These are phyloP conservation scores for Heteromyza rotundicornis DNA, from an alignment of 2,888 invertebrate genomes.

Conservation along the genomic window DNA sequence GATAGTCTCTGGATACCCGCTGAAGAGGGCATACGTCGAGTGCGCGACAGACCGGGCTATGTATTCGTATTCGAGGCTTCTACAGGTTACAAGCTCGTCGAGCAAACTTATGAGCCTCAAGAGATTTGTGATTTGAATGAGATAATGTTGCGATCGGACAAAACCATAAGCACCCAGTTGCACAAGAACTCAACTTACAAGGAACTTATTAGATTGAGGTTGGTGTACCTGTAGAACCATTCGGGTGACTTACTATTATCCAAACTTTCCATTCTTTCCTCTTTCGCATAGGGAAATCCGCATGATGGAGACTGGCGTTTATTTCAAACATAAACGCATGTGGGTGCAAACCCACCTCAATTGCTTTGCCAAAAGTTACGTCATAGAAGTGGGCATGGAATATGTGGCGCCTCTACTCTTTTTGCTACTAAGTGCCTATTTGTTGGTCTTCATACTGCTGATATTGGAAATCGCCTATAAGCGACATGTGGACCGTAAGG, in stretches of 20 bases:
- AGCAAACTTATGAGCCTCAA: slow-evolving; percentile 48
- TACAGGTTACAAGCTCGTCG: slow-evolving; percentile 44
- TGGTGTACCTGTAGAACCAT: not conserved
- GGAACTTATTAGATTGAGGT: slow-evolving; percentile 38
- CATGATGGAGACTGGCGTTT: slow-evolving; percentile 52
- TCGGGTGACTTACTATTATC: no score
- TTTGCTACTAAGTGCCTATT: slow-evolving; percentile 45
- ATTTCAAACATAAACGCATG: slow-evolving; percentile 45
- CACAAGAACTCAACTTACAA: slow-evolving; percentile 51
- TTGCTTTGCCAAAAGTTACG: slow-evolving; percentile 48
- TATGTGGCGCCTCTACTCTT: slow-evolving; percentile 57
- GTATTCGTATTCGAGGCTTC: slow-evolving; percentile 55
- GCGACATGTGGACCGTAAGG: slow-evolving; percentile 30
- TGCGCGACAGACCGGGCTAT: slow-evolving; percentile 50
- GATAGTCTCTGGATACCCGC: slow-evolving; percentile 41
- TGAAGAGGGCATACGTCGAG: slow-evolving; percentile 45
- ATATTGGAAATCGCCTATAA: slow-evolving; percentile 45
- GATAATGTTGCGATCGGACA: slow-evolving; percentile 47
- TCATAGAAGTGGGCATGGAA: slow-evolving; percentile 56
- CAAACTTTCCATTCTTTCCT: not conserved
- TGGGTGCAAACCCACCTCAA: slow-evolving; percentile 50
- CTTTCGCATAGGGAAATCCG: slow-evolving; percentile 39
- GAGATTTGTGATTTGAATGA: slow-evolving; percentile 61
- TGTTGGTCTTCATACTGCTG: slow-evolving; percentile 42
- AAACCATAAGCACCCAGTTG: slow-evolving; percentile 37